A percentile compares a stretch with the other conserved stretches of the same genome.
phyloP scores from a whole-genome alignment of 37 sponge, comb jelly and placozoan genomes.

The Crambe crambe region DNA sequence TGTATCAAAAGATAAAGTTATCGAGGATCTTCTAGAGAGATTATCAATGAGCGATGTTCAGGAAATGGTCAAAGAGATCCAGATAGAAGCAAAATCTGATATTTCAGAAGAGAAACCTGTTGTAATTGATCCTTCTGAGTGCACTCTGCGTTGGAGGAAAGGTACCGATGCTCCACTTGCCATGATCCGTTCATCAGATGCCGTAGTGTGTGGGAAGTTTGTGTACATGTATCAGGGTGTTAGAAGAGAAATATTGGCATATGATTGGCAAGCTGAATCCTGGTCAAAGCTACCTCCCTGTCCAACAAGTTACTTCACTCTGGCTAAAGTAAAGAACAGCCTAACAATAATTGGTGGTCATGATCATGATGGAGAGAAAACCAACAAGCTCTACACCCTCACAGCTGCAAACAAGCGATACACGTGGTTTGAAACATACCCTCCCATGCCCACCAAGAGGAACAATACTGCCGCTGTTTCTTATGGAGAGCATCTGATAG shows the following conservation, averaged over 20 bases:
- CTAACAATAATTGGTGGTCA: slow-evolving; percentile 22
- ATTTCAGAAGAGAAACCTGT: not conserved
- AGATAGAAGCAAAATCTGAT: not conserved
- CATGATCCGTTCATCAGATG: not conserved
- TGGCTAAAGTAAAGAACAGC: not conserved
- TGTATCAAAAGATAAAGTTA: not conserved
- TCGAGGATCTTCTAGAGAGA: not conserved
- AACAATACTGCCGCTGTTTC: not conserved
- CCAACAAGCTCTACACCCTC: slow-evolving; percentile 20
- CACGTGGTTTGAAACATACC: slow-evolving; percentile 27
- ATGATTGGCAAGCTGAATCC: not conserved
- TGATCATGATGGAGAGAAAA: not conserved
- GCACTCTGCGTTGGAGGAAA: not conserved
- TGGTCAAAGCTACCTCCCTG: slow-evolving; percentile 21
- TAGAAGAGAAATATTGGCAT: not conserved
- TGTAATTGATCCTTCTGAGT: not conserved
- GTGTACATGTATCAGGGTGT: not conserved
- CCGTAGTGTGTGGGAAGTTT: not conserved
- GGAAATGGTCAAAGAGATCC: not conserved
- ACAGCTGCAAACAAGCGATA: no score
- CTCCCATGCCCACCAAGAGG: slow-evolving; percentile 17
- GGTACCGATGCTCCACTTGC: not conserved
- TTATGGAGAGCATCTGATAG: not conserved
- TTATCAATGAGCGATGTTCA: not conserved
- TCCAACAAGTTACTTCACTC: not conserved